These are phyloP conservation scores for Tetraneura akinire DNA, from an alignment of 1,140 invertebrate genomes.

Conservation along the genomic window DNA sequence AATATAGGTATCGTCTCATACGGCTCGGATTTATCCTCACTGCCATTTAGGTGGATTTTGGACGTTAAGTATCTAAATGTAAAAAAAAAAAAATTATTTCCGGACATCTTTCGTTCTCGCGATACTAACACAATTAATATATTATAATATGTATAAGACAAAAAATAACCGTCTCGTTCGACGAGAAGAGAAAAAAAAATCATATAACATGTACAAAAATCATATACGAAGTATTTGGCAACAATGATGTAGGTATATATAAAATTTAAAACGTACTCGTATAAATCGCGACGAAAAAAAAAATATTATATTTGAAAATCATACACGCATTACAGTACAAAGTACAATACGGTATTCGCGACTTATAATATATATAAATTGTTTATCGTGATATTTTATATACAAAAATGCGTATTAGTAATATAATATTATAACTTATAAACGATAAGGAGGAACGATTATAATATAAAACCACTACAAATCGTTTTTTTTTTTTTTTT, in stretches of 20 bases:
- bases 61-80: slow-evolving; percentile 39
- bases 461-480: neutral
- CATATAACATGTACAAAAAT: neutral
- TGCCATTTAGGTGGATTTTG: slow-evolving; percentile 46
- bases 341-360: neutral
- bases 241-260: no score
- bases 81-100: slow-evolving; percentile 22
- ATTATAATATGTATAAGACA: no score
- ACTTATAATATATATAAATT: neutral
- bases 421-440: no score
- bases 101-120: no score
- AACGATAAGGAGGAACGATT: neutral
- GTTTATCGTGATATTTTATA: neutral
- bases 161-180: no score
- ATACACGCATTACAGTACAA: no score
- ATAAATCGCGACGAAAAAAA: no score
- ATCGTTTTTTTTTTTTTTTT: no score
- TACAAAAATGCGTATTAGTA: neutral
- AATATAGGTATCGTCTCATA: neutral
- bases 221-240: no score
- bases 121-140: no score
- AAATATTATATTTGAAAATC: neutral
- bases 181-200: neutral
- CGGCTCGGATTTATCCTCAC: slow-evolving; percentile 18
- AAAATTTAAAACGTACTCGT: no score